Conservation (phyloP, 1,140 invertebrate genomes). For the Hycleus cichorii region DNA sequence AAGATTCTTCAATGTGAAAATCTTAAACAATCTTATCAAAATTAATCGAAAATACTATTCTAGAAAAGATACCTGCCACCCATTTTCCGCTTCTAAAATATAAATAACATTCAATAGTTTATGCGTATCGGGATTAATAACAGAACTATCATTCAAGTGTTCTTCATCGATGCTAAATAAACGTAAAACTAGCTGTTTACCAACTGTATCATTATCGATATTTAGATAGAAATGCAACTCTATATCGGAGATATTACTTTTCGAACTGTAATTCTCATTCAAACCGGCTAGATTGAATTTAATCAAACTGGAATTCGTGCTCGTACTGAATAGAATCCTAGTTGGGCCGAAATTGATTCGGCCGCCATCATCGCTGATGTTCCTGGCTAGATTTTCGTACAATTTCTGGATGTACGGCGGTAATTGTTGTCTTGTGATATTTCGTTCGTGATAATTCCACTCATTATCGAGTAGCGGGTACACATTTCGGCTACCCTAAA, state of each 20-base stretch:
- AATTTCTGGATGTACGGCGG: constrained; percentile 3
- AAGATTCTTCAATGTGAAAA: constrained; percentile 35
- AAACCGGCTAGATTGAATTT: constrained; percentile 29
- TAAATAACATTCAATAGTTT: constrained; percentile 36
- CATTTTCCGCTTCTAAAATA: constrained; percentile 29
- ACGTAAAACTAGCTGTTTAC: constrained; percentile 24
- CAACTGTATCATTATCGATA: constrained; percentile 19
- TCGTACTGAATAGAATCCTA: constrained; percentile 1
- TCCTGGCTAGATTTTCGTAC: not conserved
- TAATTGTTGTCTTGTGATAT: not conserved
- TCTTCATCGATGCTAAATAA: constrained; percentile 25
- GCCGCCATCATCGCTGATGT: not conserved
- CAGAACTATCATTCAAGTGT: constrained; percentile 22
- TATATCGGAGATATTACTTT: constrained; percentile 21
- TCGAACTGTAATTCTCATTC: not conserved
- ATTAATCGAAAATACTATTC: not conserved
- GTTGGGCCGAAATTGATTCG: not conserved
- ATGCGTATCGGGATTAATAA: constrained; percentile 32
- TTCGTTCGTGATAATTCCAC: constrained; percentile 5
- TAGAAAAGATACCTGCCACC: constrained; percentile 29
- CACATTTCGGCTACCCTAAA: not conserved
- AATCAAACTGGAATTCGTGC: constrained; percentile 15
- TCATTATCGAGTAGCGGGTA: constrained; percentile 2
- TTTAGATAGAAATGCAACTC: constrained; percentile 34
- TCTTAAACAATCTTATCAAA: constrained; percentile 17